Conservation (phyloP, 2,888 invertebrate species). For the Megaustenia siamemsis region DNA sequence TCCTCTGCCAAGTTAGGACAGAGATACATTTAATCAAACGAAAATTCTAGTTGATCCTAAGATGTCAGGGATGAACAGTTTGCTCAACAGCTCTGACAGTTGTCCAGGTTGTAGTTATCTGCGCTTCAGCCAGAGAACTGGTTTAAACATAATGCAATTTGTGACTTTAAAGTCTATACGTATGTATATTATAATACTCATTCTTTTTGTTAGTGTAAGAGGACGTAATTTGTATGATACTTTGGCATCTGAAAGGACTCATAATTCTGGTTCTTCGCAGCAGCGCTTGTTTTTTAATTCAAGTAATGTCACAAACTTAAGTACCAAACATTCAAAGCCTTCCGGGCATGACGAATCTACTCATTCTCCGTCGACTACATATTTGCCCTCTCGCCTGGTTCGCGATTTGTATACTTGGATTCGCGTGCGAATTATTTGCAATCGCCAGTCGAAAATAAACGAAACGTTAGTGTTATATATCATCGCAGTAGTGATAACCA, state of each 20-base stretch:
- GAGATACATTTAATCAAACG: background rate
- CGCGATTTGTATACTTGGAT: background rate
- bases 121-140: background rate
- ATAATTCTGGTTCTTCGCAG: background rate
- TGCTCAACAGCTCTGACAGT: background rate
- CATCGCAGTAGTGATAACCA: background rate
- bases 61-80: constrained; percentile 10
- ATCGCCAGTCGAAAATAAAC: background rate
- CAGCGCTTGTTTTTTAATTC: constrained; percentile 3
- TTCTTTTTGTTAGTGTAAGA: background rate
- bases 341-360: too few relatives aligned
- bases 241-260: background rate
- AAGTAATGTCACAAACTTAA: background rate
- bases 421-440: too few relatives aligned
- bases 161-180: background rate
- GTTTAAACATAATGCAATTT: background rate
- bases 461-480: background rate
- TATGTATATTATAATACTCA: background rate
- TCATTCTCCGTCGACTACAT: background rate
- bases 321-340: background rate
- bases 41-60: background rate
- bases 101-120: constrained; percentile 5
- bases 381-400: too few relatives aligned
- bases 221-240: background rate
- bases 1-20: background rate